Conservation (phyloP, 1,140 invertebrate species). For the Drosophila sproati region DNA sequence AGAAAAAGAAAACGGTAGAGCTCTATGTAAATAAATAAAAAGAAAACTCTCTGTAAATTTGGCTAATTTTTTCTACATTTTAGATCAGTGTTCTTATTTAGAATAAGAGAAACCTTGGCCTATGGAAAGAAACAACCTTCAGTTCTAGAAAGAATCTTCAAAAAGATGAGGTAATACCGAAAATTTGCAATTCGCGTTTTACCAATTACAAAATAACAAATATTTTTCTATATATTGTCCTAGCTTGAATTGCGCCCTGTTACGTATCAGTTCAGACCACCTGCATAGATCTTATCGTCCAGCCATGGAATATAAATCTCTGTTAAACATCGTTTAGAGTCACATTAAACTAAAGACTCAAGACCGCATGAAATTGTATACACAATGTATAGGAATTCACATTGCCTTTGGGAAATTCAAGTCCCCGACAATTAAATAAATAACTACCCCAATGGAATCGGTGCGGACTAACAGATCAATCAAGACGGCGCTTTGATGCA, state of each 20-base stretch:
- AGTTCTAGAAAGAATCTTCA: no score
- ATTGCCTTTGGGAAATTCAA: slow-evolving; percentile 18
- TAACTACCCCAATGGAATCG: slow-evolving; percentile 41
- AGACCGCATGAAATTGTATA: slow-evolving; percentile 73
- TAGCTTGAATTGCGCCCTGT: not conserved
- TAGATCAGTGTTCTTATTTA: no score
- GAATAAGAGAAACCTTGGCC: no score
- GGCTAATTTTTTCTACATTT: no score
- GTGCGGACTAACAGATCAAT: slow-evolving; percentile 54
- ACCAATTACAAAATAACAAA: not conserved
- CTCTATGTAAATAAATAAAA: no score
- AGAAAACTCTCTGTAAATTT: no score
- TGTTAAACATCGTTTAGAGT: slow-evolving; percentile 52
- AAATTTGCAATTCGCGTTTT: no score
- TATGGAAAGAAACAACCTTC: no score
- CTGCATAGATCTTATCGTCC: slow-evolving; percentile 44
- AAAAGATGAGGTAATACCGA: no score
- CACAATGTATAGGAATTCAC: not conserved
- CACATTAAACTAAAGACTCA: slow-evolving; percentile 55
- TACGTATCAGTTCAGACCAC: slow-evolving; percentile 45
- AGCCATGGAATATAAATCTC: slow-evolving; percentile 24
- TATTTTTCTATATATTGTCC: not conserved
- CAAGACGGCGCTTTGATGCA: slow-evolving; percentile 43
- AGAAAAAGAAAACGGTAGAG: no score
- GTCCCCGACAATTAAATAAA: slow-evolving; percentile 51